Evolutionary conservation across 23 tunicate species (phyloP).

Genomic region (Ascidia mentula): DNA sequence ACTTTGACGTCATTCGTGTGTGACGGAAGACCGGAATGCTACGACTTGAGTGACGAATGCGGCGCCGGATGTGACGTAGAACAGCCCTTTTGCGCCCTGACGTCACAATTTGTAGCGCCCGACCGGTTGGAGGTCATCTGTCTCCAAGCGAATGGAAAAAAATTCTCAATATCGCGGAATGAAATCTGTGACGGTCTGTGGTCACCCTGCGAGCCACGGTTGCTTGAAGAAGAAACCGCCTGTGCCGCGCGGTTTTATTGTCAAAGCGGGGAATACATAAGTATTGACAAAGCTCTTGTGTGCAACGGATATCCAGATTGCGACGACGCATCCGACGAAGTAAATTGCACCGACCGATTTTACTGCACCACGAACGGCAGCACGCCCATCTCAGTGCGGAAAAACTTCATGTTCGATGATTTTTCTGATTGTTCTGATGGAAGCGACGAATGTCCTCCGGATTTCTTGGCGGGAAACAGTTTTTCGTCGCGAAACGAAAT

Average conservation of each 20-base stretch:
- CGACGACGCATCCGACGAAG: conserved; percentile 52
- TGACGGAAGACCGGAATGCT: conserved; percentile 70
- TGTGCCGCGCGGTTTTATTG: conserved; percentile 40
- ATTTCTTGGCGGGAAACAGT: conserved; percentile 7
- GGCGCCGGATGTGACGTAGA: conserved; percentile 17
- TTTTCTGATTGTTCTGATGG: conserved; percentile 50
- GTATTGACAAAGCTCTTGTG: conserved; percentile 44
- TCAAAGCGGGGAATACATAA: conserved; percentile 17
- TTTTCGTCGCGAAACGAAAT: conserved; percentile 56
- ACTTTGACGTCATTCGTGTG: conserved; percentile 21
- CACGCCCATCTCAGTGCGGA: conserved; percentile 33
- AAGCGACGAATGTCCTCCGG: conserved; percentile 47
- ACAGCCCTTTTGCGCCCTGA: conserved; percentile 15
- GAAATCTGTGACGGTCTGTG: conserved; percentile 47
- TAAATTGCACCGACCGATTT: conserved; percentile 9
- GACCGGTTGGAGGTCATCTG: not conserved
- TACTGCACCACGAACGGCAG: conserved; percentile 10
- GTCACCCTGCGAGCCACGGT: conserved; percentile 48
- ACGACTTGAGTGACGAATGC: conserved; percentile 61
- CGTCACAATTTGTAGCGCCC: not conserved
- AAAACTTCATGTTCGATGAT: conserved; percentile 39
- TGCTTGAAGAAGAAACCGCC: conserved; percentile 27
- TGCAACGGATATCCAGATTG: conserved; percentile 53
- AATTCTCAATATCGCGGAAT: conserved; percentile 7
- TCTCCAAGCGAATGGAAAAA: not conserved